Percentiles rank a stretch among this genome's conserved stretches.
phyloP scores from a whole-genome alignment of 2,113 vertebrate genomes.

The Elanoides forficatus region DNA sequence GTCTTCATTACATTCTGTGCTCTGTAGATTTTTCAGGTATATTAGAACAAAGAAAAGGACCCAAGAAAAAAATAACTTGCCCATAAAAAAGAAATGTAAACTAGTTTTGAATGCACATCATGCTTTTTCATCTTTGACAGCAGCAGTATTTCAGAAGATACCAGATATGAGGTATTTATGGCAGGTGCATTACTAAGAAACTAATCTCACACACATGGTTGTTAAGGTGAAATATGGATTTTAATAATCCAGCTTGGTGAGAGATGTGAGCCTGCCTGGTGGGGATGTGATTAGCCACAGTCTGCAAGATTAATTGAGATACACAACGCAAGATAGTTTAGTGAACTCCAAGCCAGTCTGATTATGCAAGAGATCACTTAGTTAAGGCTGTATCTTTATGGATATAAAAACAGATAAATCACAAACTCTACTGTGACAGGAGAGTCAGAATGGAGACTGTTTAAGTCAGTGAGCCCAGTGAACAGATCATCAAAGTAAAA shows the following conservation, averaged over 20 bases:
- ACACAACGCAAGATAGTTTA: constrained; percentile 78
- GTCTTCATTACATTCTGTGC: neutral
- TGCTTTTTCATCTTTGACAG: constrained; percentile 68
- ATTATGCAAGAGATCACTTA: constrained; percentile 83
- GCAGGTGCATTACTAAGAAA: constrained; percentile 75
- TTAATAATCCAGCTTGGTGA: constrained; percentile 87
- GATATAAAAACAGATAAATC: constrained; percentile 76
- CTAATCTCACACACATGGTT: constrained; percentile 78
- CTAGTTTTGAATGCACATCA: constrained; percentile 66
- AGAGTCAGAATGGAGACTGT: constrained; percentile 1
- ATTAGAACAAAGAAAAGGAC: constrained; percentile 26
- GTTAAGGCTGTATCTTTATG: constrained; percentile 77
- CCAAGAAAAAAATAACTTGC: constrained; percentile 38
- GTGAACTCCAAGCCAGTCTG: constrained; percentile 74
- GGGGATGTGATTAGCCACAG: constrained; percentile 87
- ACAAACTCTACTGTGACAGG: constrained; percentile 30
- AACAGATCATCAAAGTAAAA: neutral
- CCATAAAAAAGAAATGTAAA: constrained; percentile 47
- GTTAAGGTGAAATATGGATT: constrained; percentile 87
- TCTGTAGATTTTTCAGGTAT: neutral
- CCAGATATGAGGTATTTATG: constrained; percentile 72
- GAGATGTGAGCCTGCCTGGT: constrained; percentile 76
- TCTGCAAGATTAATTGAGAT: constrained; percentile 91
- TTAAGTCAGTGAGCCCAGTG: constrained; percentile 9
- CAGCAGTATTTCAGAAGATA: constrained; percentile 73